Evolutionary conservation across 2,113 vertebrate genomes (phyloP).

Genomic region (Terrapene triunguis): DNA sequence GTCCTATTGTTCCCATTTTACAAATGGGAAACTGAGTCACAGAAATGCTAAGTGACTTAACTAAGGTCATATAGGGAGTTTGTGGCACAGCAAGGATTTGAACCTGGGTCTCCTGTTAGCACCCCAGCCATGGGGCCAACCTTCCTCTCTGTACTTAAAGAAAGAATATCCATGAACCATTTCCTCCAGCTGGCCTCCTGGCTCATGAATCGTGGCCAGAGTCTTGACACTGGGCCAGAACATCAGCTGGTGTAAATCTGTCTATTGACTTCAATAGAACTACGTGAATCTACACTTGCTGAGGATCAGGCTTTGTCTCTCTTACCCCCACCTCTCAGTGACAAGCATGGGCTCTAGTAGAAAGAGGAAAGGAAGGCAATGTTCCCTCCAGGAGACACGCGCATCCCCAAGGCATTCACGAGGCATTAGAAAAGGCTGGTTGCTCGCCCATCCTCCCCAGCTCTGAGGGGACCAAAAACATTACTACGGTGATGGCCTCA

Average conservation of each 20-base stretch:
- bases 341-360: rapidly evolving
- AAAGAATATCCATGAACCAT: background rate
- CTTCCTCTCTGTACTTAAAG: background rate
- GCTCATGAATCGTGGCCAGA: background rate
- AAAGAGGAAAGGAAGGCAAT: slow-evolving; percentile 1
- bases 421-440: background rate
- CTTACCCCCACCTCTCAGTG: background rate
- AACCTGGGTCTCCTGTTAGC: background rate
- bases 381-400: background rate
- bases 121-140: background rate
- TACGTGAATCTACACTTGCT: background rate
- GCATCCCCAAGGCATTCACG: background rate
- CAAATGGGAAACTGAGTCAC: background rate
- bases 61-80: background rate
- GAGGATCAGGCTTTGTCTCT: background rate
- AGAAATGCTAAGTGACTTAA: background rate
- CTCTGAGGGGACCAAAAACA: background rate
- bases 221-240: background rate
- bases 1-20: background rate
- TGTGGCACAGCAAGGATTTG: background rate
- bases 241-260: background rate
- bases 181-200: background rate
- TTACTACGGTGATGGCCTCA: background rate
- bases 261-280: background rate
- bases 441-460: background rate